These are phyloP conservation scores for Charadrius vociferus DNA, from an alignment of 2,113 vertebrate genomes.

Conservation along the genomic window DNA sequence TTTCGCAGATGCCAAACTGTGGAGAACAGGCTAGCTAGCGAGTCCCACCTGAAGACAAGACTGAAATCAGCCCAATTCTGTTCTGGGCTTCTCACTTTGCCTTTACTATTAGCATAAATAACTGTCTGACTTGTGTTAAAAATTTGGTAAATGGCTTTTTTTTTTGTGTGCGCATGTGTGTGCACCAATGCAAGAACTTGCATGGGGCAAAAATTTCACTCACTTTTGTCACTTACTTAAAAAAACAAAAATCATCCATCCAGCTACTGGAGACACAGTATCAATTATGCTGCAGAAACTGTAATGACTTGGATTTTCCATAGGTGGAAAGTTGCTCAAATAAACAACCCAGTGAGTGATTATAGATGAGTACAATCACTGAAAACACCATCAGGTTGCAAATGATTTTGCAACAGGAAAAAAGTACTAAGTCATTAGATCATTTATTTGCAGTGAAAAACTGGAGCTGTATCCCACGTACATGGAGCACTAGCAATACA, in stretches of 20 bases:
- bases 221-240: not conserved
- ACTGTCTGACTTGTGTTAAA: not conserved
- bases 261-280: not conserved
- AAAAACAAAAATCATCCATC: not conserved
- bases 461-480: not conserved
- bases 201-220: not conserved
- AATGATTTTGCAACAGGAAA: slow-evolving; percentile 26
- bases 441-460: slow-evolving; percentile 35
- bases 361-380: not conserved
- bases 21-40: not conserved
- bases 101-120: not conserved
- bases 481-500: not conserved
- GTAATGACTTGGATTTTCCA: not conserved
- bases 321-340: not conserved
- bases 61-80: not conserved
- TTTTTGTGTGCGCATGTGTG: accelerated
- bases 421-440: slow-evolving; percentile 6
- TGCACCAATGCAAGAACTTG: not conserved
- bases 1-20: not conserved
- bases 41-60: not conserved
- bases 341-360: not conserved
- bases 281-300: not conserved
- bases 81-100: not conserved
- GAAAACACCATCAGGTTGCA: slow-evolving; percentile 1
- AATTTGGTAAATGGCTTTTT: not conserved